phyloP scores from a whole-genome alignment of 2,888 invertebrate species.

The Horisme vitalbata region DNA sequence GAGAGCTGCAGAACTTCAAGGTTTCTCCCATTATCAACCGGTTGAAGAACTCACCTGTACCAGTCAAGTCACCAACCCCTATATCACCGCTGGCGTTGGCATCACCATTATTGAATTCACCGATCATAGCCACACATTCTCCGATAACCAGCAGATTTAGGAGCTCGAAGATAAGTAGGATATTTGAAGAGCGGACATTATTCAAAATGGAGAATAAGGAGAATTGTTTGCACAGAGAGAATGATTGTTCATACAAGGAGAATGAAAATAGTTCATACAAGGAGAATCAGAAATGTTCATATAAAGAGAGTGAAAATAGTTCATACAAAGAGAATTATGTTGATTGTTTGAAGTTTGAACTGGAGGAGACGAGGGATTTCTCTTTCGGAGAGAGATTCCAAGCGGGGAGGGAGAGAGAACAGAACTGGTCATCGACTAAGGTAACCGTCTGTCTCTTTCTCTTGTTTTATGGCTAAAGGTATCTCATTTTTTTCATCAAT shows the following conservation, averaged over 20 bases:
- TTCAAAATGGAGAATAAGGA: conserved; percentile 71
- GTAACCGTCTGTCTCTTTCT: conserved; percentile 37
- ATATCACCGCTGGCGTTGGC: conserved; percentile 39
- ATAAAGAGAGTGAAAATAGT: not conserved
- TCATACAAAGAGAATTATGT: not conserved
- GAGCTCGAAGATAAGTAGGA: conserved; percentile 55
- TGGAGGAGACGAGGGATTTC: conserved; percentile 72
- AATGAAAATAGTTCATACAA: not conserved
- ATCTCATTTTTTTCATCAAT: not conserved
- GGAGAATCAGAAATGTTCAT: conserved; percentile 2
- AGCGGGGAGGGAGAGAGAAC: conserved; percentile 38
- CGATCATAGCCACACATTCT: conserved; percentile 34
- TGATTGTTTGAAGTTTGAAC: conserved; percentile 53
- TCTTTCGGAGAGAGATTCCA: conserved; percentile 53
- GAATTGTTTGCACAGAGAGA: too few relatives aligned
- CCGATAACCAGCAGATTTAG: conserved; percentile 44
- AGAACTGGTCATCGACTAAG: conserved; percentile 62
- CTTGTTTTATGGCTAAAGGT: conserved; percentile 1
- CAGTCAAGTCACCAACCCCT: too few relatives aligned
- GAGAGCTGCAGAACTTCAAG: conserved; percentile 44
- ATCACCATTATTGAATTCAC: conserved; percentile 41
- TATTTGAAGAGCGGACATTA: conserved; percentile 62
- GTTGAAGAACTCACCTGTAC: conserved; percentile 40
- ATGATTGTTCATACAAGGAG: not conserved
- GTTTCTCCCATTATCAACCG: conserved; percentile 53